A percentile compares a stretch with the other conserved stretches of the same genome.
These are phyloP conservation scores for Pollachius pollachius DNA, from an alignment of 2,113 vertebrate species.

Conservation along the genomic window DNA sequence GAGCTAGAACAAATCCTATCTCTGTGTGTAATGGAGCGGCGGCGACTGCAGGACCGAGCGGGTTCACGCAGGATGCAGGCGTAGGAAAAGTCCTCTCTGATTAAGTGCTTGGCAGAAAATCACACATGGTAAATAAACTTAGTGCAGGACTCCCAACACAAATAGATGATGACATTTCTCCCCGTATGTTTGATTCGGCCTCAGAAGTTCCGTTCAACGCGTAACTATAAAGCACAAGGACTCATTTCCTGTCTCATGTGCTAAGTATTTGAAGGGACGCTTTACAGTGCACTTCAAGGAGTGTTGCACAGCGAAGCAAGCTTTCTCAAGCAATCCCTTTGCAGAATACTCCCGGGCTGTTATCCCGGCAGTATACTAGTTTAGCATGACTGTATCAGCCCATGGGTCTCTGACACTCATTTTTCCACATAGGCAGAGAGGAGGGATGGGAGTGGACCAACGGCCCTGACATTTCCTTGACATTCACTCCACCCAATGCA, in stretches of 20 bases:
- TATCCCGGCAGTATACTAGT: not conserved
- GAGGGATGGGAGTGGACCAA: slow-evolving; percentile 10
- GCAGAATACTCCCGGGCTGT: not conserved
- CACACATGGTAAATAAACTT: not conserved
- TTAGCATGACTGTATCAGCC: slow-evolving; percentile 5
- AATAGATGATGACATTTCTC: not conserved
- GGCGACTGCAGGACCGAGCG: not conserved
- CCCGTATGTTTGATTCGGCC: not conserved
- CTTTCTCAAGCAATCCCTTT: not conserved
- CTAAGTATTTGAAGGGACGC: not conserved
- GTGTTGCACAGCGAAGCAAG: not conserved
- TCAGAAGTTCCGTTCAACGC: not conserved
- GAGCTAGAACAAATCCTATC: not conserved
- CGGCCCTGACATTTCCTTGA: slow-evolving; percentile 10
- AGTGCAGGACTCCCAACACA: not conserved
- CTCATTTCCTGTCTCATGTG: not conserved
- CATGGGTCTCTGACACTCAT: not conserved
- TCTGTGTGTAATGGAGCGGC: not conserved
- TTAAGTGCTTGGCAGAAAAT: not conserved
- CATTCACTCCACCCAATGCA: slow-evolving; percentile 1
- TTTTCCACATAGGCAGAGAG: slow-evolving; percentile 17
- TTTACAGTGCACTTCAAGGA: not conserved
- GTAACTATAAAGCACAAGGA: not conserved
- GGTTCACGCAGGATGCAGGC: not conserved
- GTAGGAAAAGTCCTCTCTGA: not conserved